phyloP scores from a whole-genome alignment of 1,140 invertebrate species.

The Drosophila subpulchrella region DNA sequence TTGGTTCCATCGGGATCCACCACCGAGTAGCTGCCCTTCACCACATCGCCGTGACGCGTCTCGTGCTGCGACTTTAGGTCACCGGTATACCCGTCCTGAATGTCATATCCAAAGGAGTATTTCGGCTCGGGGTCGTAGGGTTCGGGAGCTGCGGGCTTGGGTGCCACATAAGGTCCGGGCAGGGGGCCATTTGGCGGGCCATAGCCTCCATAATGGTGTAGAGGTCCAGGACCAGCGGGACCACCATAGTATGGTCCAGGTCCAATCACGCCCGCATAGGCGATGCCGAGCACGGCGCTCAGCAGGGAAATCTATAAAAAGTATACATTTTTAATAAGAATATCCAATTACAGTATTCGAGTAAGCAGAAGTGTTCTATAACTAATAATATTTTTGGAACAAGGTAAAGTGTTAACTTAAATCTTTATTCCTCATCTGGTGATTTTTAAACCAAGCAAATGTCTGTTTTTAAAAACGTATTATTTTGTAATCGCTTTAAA shows the following conservation, averaged over 20 bases:
- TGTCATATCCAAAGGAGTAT: constrained; percentile 86
- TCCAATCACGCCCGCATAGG: constrained; percentile 69
- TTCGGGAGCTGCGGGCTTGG: constrained; percentile 83
- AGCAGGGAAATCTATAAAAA: constrained; percentile 67
- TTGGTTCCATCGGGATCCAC: constrained; percentile 88
- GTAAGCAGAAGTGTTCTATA: too few species aligned
- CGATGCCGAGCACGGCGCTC: constrained; percentile 66
- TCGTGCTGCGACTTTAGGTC: constrained; percentile 87
- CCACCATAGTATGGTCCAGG: constrained; percentile 72
- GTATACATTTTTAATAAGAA: too few species aligned
- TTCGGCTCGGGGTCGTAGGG: constrained; percentile 86
- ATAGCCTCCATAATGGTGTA: constrained; percentile 54
- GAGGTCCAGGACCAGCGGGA: constrained; percentile 49
- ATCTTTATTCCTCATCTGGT: too few species aligned
- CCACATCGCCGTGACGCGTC: constrained; percentile 87
- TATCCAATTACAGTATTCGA: too few species aligned
- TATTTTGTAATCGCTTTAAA: too few species aligned
- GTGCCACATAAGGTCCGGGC: constrained; percentile 61
- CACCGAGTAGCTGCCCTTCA: constrained; percentile 88
- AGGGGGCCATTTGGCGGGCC: constrained; percentile 46
- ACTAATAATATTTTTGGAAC: too few species aligned
- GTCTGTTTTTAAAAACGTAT: too few species aligned
- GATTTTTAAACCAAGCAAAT: too few species aligned
- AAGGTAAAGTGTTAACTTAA: too few species aligned
- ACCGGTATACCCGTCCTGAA: constrained; percentile 87